Percentiles rank a stretch among this genome's conserved stretches.
phyloP scores from a whole-genome alignment of 2,888 invertebrate species.

The Dyspetes luteomarginatus region DNA sequence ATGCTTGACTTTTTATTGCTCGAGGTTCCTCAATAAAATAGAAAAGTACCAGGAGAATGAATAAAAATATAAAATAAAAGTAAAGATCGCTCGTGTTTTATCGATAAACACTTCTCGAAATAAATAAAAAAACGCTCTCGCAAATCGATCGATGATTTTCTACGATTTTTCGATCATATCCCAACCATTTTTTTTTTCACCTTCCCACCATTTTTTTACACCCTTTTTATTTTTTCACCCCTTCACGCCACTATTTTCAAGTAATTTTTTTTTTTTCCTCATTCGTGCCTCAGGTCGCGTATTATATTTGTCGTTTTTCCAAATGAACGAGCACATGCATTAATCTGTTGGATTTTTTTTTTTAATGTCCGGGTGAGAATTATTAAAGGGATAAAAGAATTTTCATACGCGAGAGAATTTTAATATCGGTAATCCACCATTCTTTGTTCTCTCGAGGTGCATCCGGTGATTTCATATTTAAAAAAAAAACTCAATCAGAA shows the following conservation, averaged over 20 bases:
- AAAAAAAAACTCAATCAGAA: constrained; percentile 44
- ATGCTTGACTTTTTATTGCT: constrained; percentile 55
- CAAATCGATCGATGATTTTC: neutral
- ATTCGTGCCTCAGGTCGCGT: neutral
- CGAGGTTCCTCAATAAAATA: constrained; percentile 37
- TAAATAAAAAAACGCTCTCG: neutral
- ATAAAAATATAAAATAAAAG: constrained; percentile 29
- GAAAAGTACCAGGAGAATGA: neutral
- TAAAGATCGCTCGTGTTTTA: neutral
- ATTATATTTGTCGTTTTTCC: neutral
- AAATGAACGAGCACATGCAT: neutral
- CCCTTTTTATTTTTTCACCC: neutral
- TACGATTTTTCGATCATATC: neutral
- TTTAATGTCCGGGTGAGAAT: neutral
- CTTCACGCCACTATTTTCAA: neutral
- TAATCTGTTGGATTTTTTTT: neutral
- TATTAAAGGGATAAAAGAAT: neutral
- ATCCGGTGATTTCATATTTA: constrained; percentile 42
- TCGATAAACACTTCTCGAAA: constrained; percentile 18
- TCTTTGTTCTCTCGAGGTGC: constrained; percentile 22
- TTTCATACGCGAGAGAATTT: neutral
- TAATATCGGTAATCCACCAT: constrained; percentile 38
- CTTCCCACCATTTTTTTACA: neutral
- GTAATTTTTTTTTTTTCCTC: neutral
- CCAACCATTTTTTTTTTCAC: neutral